phyloP scores from a whole-genome alignment of 2,888 invertebrate genomes.

The Phrixothrix hirtus region DNA sequence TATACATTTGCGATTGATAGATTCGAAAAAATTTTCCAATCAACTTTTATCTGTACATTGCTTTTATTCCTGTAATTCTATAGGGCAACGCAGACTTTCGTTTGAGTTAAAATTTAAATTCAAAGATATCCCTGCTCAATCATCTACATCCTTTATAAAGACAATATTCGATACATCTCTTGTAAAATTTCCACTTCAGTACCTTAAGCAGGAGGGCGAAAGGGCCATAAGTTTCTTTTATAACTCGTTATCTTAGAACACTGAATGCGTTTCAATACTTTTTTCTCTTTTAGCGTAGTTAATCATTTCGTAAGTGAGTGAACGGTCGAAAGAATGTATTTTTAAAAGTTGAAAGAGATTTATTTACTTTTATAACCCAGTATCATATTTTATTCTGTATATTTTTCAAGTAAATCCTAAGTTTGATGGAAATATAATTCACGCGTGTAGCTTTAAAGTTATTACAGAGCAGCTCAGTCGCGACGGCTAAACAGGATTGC shows the following conservation, averaged over 20 bases:
- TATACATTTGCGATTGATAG: slow-evolving; percentile 9
- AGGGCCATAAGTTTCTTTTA: slow-evolving; percentile 39
- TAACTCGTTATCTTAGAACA: slow-evolving; percentile 37
- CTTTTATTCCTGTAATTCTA: slow-evolving; percentile 21
- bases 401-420: slow-evolving; percentile 40
- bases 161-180: slow-evolving; percentile 21
- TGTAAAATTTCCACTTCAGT: slow-evolving; percentile 21
- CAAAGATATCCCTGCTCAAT: slow-evolving; percentile 14
- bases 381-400: slow-evolving; percentile 36
- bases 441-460: slow-evolving; percentile 42
- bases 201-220: slow-evolving; percentile 13
- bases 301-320: slow-evolving; percentile 29
- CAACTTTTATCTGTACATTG: slow-evolving; percentile 10
- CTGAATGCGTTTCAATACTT: slow-evolving; percentile 42
- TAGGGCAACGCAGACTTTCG: slow-evolving; percentile 16
- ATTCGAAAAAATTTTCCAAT: slow-evolving; percentile 12
- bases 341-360: slow-evolving; percentile 32
- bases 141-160: slow-evolving; percentile 17
- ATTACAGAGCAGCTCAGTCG: slow-evolving; percentile 36
- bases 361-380: slow-evolving; percentile 21
- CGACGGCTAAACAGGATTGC: slow-evolving; percentile 37
- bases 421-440: slow-evolving; percentile 46
- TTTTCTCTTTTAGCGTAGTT: slow-evolving; percentile 36
- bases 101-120: slow-evolving; percentile 18
- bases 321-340: slow-evolving; percentile 27